phyloP scores from a whole-genome alignment of 2,113 vertebrate genomes.

The Lepus americanus region DNA sequence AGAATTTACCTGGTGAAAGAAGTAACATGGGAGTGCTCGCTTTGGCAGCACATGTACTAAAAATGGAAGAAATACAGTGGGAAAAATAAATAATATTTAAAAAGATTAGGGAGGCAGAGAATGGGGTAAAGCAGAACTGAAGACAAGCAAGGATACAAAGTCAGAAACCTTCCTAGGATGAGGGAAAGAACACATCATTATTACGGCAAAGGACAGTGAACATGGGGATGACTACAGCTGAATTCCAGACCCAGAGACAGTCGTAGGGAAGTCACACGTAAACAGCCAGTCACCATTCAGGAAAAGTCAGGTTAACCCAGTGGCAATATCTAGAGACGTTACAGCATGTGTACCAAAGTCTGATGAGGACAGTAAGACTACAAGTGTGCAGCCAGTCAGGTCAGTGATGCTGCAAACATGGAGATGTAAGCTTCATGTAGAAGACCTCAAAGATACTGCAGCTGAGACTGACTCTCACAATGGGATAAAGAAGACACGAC shows the following conservation, averaged over 20 bases:
- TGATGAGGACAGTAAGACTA: neutral
- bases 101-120: too few species aligned
- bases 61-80: too few species aligned
- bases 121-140: neutral
- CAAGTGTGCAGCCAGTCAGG: neutral
- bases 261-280: neutral
- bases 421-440: neutral
- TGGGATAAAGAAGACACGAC: neutral
- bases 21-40: too few species aligned
- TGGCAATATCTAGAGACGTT: neutral
- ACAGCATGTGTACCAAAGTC: neutral
- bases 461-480: too few species aligned
- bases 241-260: neutral
- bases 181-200: neutral
- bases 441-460: neutral
- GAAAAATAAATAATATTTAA: too few species aligned
- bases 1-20: neutral
- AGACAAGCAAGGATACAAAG: neutral
- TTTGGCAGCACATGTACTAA: too few species aligned
- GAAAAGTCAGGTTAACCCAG: neutral
- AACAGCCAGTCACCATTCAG: neutral
- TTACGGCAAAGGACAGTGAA: neutral
- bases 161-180: neutral
- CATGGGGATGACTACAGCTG: neutral
- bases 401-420: neutral